Evolutionary conservation across 1,140 invertebrate genomes (phyloP).

Genomic region (Drosophila subobscura): DNA sequence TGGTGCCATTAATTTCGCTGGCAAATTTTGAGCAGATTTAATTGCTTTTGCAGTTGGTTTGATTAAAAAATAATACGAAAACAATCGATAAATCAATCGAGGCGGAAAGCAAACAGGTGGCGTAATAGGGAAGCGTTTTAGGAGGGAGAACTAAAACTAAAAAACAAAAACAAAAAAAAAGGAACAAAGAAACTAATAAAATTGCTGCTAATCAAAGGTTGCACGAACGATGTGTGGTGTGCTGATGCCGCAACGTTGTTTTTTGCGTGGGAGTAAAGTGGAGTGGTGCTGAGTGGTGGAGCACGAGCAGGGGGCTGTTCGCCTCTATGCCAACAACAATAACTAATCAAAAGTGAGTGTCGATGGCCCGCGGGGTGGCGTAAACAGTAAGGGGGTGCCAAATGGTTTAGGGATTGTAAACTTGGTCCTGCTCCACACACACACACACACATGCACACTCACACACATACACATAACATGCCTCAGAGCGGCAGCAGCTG

Average conservation of each 20-base stretch:
- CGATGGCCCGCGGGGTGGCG: conserved; percentile 8
- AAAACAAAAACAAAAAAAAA: conserved; percentile 11
- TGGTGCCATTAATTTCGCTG: no score
- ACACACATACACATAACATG: conserved; percentile 15
- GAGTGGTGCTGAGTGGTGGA: neutral
- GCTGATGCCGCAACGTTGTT: no score
- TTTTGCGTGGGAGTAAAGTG: neutral
- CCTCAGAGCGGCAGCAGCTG: conserved; percentile 20
- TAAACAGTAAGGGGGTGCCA: neutral
- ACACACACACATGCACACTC: conserved; percentile 23
- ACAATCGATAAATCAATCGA: conserved; percentile 63
- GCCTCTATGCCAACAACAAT: conserved; percentile 41
- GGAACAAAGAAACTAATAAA: conserved; percentile 38
- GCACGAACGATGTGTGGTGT: conserved; percentile 63
- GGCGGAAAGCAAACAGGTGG: conserved; percentile 46
- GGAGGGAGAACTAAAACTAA: conserved; percentile 34
- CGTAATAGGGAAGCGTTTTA: conserved; percentile 24
- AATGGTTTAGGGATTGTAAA: conserved; percentile 51
- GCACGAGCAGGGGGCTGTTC: neutral
- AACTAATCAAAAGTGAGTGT: conserved; percentile 65
- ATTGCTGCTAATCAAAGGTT: conserved; percentile 73
- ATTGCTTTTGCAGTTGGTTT: conserved; percentile 6
- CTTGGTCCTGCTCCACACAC: conserved; percentile 33
- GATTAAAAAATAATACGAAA: conserved; percentile 34
- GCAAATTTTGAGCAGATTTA: no score